Conservation (phyloP, 2,113 vertebrate genomes). For the Ammodytes dubius region DNA sequence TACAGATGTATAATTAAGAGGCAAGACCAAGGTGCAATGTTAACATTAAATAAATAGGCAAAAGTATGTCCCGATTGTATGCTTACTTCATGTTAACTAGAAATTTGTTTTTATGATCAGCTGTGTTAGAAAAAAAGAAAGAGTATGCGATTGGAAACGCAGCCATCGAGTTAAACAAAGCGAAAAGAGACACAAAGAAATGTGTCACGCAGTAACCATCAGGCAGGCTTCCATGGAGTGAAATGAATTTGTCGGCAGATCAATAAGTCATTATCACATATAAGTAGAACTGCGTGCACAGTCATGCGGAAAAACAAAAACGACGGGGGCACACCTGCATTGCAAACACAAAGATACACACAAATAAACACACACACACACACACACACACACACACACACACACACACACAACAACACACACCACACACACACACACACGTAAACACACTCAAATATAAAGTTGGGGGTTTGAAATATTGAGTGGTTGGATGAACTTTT, state of each 20-base stretch:
- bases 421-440: slow-evolving; percentile 36
- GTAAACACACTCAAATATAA: slow-evolving; percentile 32
- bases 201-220: slow-evolving; percentile 25
- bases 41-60: too few species aligned
- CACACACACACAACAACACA: slow-evolving; percentile 29
- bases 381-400: slow-evolving; percentile 15
- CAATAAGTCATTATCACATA: slow-evolving; percentile 74
- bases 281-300: slow-evolving; percentile 36
- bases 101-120: too few species aligned
- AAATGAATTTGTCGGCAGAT: slow-evolving; percentile 61
- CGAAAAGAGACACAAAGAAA: slow-evolving; percentile 16
- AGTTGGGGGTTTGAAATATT: slow-evolving; percentile 49
- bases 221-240: slow-evolving; percentile 50
- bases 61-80: too few species aligned
- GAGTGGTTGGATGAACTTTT: slow-evolving; percentile 67
- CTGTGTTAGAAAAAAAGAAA: too few species aligned
- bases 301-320: slow-evolving; percentile 15
- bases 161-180: slow-evolving; percentile 27
- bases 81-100: too few species aligned
- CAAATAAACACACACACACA: neutral
- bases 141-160: too few species aligned
- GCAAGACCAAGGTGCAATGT: too few species aligned
- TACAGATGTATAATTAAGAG: too few species aligned
- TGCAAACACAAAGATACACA: slow-evolving; percentile 26
- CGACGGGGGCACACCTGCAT: neutral